phyloP scores from a whole-genome alignment of 1,140 invertebrate species.

The Thaumatotibia leucotreta region DNA sequence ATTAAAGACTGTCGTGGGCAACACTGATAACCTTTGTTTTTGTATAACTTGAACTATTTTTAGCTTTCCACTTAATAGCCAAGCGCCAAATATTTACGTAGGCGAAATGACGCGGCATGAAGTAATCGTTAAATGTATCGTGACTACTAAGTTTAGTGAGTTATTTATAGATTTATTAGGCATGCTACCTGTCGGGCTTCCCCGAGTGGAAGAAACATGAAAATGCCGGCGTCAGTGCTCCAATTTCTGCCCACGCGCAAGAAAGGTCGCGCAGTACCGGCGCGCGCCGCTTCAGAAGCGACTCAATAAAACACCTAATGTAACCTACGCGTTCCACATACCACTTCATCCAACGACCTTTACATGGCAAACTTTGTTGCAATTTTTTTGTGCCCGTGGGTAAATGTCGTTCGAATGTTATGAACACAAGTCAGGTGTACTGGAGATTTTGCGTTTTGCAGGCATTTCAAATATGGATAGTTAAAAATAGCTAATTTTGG shows the following conservation, averaged over 20 bases:
- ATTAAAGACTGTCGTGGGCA: not conserved
- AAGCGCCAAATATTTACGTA: not conserved
- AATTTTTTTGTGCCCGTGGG: not conserved
- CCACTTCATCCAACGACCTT: not conserved
- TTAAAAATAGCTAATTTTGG: not conserved
- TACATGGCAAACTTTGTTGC: not conserved
- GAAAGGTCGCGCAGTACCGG: not conserved
- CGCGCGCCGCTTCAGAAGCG: not conserved
- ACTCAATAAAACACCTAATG: not conserved
- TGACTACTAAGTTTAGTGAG: not conserved
- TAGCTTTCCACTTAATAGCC: slow-evolving; percentile 1
- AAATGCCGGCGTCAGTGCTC: not conserved
- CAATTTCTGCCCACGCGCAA: not conserved
- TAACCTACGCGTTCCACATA: not conserved
- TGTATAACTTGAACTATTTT: not conserved
- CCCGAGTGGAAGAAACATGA: not conserved
- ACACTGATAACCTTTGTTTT: not conserved
- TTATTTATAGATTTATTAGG: not conserved
- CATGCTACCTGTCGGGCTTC: not conserved
- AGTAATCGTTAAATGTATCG: not conserved
- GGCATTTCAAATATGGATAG: too few species aligned
- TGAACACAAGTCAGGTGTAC: not conserved
- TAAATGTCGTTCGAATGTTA: not conserved
- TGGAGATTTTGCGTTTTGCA: too few species aligned
- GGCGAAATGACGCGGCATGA: not conserved